A percentile compares a stretch with the other conserved stretches of the same genome.
phyloP scores from a whole-genome alignment of 2,888 invertebrate genomes.

The Nomada hirtipes region DNA sequence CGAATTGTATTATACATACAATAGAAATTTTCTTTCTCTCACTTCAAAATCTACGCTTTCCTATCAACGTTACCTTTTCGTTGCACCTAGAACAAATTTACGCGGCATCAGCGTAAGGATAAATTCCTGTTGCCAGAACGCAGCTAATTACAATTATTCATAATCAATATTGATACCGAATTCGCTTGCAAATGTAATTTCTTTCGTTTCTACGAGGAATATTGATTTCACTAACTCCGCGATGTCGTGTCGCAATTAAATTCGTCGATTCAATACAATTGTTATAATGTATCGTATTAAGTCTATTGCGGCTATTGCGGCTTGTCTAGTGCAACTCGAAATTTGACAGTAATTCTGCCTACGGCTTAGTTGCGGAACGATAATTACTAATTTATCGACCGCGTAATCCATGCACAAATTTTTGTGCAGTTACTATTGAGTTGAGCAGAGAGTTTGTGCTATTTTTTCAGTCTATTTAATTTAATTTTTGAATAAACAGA shows the following conservation, averaged over 20 bases:
- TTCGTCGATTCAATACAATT: constrained; percentile 12
- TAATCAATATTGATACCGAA: constrained; percentile 9
- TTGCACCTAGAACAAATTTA: too few relatives aligned
- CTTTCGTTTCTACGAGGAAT: constrained; percentile 16
- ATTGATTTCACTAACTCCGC: constrained; percentile 4
- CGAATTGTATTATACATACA: too few relatives aligned
- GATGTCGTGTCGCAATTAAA: constrained; percentile 13
- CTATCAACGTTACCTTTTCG: not conserved
- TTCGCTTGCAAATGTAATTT: constrained; percentile 7
- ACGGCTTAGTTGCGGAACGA: constrained; percentile 23
- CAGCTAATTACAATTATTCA: constrained; percentile 2
- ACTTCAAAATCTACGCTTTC: not conserved
- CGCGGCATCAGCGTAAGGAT: not conserved
- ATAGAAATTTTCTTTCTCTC: not conserved
- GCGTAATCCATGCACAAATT: constrained; percentile 2
- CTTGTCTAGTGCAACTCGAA: constrained; percentile 1
- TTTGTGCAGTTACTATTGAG: too few relatives aligned
- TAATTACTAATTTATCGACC: constrained; percentile 32
- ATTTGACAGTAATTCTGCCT: constrained; percentile 35
- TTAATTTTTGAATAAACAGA: too few relatives aligned
- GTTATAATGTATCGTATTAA: constrained; percentile 32
- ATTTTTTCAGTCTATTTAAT: not conserved
- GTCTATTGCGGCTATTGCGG: constrained; percentile 1
- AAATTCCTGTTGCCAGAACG: not conserved
- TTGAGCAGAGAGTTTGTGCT: too few relatives aligned